Evolutionary conservation across 2,888 invertebrate genomes (phyloP), one percentile per base, ranked within the genome.

Genomic region (Dryocosmus kuriphilus): DNA sequence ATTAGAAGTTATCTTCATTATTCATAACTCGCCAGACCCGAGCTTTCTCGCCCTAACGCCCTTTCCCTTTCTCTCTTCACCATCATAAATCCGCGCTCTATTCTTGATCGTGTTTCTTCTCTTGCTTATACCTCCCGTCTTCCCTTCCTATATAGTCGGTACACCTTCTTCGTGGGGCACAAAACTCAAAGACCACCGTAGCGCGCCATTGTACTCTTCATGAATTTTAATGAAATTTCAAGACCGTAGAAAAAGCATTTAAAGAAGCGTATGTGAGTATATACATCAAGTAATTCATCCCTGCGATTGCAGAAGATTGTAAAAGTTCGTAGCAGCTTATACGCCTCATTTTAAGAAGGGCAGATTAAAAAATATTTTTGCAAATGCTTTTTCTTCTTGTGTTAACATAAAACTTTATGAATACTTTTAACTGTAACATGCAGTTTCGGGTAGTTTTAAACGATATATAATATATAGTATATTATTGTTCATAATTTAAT

Each of bases 1-100:
- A 91, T 91, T 90, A 91, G 87, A 91, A 91, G 86, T 90, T 90
- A 86, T 87, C 84, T 89, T 87, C 89, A 90, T 91, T 91, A 91
- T 91, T 91, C 91, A 91, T 91, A 90, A 89, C 87, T 84, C 81
- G 75, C 60, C 46, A 24, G 27, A 30, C 61, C 22, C 55, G 46
- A 38, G 30, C 24, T 67, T 60, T 60, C 60, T 60, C 24, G n/a
- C 60, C 22, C 22, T 60, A 22, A n/a, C n/a, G n/a, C 16, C 16
- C 24, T 16, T 11, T 57, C 60, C 75, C 61, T 22, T 71, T 74
- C 27, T 46, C 32, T 67, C 41, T 35, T 30, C 77, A 75, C 74
- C 63, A 73, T 78, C 67, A 55, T 51, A 38, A 60, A 78, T 74
- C 74, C 46, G 61, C 46, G 57, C 35, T 46, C 41, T n/a, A 41